These are phyloP conservation scores for Eidolon dupreanum DNA, from an alignment of 2,797 vertebrate genomes.

Conservation along the genomic window DNA sequence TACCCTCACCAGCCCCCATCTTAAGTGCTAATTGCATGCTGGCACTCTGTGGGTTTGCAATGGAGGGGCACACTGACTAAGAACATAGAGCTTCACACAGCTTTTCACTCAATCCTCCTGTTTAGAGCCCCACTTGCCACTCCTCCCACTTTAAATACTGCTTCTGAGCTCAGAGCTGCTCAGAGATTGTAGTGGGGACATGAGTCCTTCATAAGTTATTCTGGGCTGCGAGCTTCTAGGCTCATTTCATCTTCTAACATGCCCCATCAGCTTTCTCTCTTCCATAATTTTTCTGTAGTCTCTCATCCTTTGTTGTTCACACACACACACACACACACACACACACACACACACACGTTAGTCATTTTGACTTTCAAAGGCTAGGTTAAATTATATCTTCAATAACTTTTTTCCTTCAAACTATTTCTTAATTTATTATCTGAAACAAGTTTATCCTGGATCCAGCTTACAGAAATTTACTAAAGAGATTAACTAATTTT, in stretches of 20 bases:
- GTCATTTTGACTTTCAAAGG: neutral
- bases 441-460: neutral
- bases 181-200: neutral
- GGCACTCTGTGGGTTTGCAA: neutral
- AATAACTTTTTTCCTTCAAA: neutral
- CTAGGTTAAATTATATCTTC: neutral
- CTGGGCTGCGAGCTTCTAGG: neutral
- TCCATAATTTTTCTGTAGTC: neutral
- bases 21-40: neutral
- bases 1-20: neutral
- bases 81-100: neutral
- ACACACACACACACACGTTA: neutral
- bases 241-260: neutral
- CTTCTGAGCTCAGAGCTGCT: neutral
- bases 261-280: neutral
- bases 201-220: neutral
- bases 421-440: conserved; percentile 13
- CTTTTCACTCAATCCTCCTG: neutral
- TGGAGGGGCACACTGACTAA: neutral
- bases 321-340: too few relatives aligned
- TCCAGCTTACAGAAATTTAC: neutral
- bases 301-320: neutral
- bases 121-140: neutral
- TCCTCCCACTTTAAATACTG: neutral
- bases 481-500: neutral